Evolutionary conservation across 2,113 vertebrate genomes (phyloP).

Genomic region (Struthidea cinerea): DNA sequence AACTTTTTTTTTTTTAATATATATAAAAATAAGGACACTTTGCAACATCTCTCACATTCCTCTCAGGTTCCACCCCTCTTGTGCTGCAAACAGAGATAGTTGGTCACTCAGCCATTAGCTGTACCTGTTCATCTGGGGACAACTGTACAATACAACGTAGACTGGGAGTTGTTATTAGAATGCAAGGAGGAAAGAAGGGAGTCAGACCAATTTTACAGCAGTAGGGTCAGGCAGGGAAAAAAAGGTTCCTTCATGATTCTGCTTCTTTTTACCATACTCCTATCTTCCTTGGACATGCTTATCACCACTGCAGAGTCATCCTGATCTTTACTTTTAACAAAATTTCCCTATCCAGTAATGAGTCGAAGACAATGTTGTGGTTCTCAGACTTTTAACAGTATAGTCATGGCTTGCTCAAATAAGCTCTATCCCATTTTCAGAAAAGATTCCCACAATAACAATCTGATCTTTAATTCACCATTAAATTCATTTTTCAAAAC

Average conservation of each 20-base stretch:
- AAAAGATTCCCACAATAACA: neutral
- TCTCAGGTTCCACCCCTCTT: neutral
- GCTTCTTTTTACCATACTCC: neutral
- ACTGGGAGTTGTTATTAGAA: neutral
- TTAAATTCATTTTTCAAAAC: neutral
- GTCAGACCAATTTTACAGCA: neutral
- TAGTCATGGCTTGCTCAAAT: neutral
- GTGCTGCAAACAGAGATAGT: neutral
- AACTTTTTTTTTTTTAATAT: neutral
- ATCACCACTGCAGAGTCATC: neutral
- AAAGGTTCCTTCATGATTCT: neutral
- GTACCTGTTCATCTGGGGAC: neutral
- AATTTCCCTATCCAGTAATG: neutral
- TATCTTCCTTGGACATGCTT: neutral
- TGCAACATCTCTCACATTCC: neutral
- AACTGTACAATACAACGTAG: neutral
- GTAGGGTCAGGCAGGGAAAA: neutral
- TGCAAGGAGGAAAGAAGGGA: neutral
- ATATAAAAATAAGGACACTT: neutral
- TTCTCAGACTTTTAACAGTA: neutral
- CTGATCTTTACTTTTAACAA: neutral
- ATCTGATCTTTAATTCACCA: neutral
- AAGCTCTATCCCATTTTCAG: neutral
- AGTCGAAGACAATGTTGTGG: neutral
- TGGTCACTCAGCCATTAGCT: accelerated